Base-by-base conservation (phyloP, 2,888 invertebrate species). In the Neoitamus cyanurus region DNA sequence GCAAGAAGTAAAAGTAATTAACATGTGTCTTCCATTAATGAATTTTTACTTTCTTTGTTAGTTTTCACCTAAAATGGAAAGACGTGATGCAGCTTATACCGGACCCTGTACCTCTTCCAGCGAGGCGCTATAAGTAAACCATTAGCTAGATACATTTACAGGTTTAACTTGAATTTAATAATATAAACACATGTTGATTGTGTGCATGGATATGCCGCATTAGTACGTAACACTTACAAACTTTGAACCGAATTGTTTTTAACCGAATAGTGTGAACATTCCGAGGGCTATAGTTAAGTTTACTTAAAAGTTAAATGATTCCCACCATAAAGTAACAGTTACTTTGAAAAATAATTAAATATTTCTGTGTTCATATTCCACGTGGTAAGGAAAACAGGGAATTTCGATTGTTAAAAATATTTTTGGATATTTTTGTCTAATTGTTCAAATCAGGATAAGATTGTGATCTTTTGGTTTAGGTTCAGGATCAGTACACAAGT, bases 1-100 rank as follows among this genome's bases (percentile, higher is more conserved):
- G 89, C 94, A 95, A 92, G 95, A 96, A 93, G 95, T 95, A 92
- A 37, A 58, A 46, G 4, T 28, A n/a, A 68, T 25, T 15, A 34
- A 20, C 6, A 7, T 15, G 13, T 72, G 15, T 9, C 31, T 34
- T 34, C 9, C 1, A 73, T 9, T 11, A 72, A 25, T 15, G 1
- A 30, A 70, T 34, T 30, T n/a, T n/a, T n/a, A 58, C 3, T 58
- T 20, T 58, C 25, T 25, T 58, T 9, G 1, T 25, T 87, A 85
- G 86, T 86, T 85, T 87, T 85, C 78, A 86, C 86, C 84, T 31
- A 69, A 84, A 84, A 85, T 85, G 83, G 85, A 80, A 83, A 87
- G 86, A 87, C 86, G 84, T 86, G 90, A 95, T 93, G 88, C 88
- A 89, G 89, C 90, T 89, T 88, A 91, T 88, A 86, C 92, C 90